Evolutionary conservation across 2,113 vertebrate genomes (phyloP).

Genomic region (Myrmecophaga tridactyla): DNA sequence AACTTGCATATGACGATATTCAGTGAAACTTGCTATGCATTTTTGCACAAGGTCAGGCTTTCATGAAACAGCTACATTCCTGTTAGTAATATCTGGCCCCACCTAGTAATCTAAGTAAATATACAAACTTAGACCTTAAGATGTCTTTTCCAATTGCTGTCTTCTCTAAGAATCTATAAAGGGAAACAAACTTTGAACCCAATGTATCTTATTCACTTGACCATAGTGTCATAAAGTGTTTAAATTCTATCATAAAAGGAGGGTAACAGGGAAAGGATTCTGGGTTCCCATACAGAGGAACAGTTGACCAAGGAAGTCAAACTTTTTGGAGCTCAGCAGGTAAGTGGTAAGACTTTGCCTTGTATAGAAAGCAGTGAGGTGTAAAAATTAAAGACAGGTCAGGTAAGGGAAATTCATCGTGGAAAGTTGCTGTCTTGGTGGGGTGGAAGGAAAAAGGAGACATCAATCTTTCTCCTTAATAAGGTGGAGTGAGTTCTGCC

Average conservation of each 20-base stretch:
- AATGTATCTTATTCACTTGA: slow-evolving; percentile 77
- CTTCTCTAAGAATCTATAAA: slow-evolving; percentile 79
- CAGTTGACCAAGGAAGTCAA: not conserved
- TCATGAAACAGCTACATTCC: not conserved
- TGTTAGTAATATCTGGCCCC: slow-evolving; percentile 52
- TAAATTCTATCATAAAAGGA: slow-evolving; percentile 82
- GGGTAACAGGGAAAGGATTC: slow-evolving; percentile 39
- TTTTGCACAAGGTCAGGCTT: slow-evolving; percentile 46
- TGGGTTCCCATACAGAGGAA: slow-evolving; percentile 19
- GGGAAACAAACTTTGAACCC: slow-evolving; percentile 83
- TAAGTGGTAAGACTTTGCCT: slow-evolving; percentile 53
- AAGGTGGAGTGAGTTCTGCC: not conserved
- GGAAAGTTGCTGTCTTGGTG: not conserved
- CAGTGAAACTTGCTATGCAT: not conserved
- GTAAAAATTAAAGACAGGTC: not conserved
- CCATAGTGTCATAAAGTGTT: slow-evolving; percentile 80
- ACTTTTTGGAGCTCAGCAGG: not conserved
- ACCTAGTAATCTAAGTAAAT: slow-evolving; percentile 50
- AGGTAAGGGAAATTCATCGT: not conserved
- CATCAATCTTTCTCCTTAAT: not conserved
- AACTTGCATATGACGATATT: not conserved
- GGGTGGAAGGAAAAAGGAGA: not conserved
- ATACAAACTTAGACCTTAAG: slow-evolving; percentile 39
- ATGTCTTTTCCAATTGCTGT: slow-evolving; percentile 67
- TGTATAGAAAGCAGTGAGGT: not conserved